Evolutionary conservation across 2,797 vertebrate genomes (phyloP), one percentile per base, ranked within the genome.

Genomic region (Astyanax mexicanus): DNA sequence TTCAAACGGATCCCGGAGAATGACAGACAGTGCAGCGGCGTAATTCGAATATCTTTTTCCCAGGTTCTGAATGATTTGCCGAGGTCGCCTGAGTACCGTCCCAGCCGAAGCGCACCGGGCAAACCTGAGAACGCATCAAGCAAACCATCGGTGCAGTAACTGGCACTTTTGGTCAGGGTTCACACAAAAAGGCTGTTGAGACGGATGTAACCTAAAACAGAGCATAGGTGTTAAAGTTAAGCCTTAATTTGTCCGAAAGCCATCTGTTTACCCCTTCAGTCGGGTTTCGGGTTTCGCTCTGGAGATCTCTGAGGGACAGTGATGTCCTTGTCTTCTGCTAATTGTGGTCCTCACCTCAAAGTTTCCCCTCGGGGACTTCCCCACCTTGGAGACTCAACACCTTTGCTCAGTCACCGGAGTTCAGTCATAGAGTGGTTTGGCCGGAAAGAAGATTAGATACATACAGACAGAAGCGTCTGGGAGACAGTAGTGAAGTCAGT

Each of bases 261-360:
- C 84, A 66, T 52, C 77, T 82, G 83, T 88, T 80, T 82, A 78
- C 67, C 82, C 79, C 85, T 45, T 84, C 35, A 58, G 45, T 15
- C 6, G 15, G 79, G 82, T 88, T 86, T 92, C 88, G 64, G 81
- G 87, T 92, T 93, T 90, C 90, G 85, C 80, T 75, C 29, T 79
- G 77, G 82, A 77, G 84, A 87, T 86, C 76, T 79, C 64, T 78
- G 65, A 69, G 75, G 89, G 89, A 92, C 89, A 89, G 88, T 84
- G 75, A 58, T 82, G 85, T 88, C 87, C 90, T 91, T 92, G 90
- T 94, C 89, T 87, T 82, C 81, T 87, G 84, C 49, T 88, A 91
- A 90, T 91, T 89, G 89, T 79, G 78, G 81, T 87, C 84, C 84
- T 91, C 85, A 90, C 88, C 89, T 90, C 87, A 90, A 87, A 90